Base-by-base conservation (phyloP, 1,140 invertebrate genomes). In the Arctopsyche grandis region DNA sequence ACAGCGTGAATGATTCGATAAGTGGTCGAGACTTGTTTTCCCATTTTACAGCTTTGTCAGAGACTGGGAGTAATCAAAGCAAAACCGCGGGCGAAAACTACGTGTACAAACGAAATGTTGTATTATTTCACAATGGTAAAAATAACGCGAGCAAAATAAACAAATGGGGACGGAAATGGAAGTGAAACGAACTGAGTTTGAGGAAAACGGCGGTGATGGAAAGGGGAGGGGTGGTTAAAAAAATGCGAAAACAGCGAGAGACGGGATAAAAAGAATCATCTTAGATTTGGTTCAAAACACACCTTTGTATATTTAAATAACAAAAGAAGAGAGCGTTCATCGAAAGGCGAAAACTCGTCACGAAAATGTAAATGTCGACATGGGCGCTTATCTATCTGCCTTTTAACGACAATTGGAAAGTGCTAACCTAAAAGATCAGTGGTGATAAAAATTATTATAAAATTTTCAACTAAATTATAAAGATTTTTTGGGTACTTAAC, bases 301-400 rank as follows among this genome's bases (percentile, higher is more conserved):
- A 60, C 58, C 58, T 60, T 60, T 24, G 58, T 24, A 66, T 22
- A 66, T 66, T 66, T 66, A 29, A 66, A 66, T 66, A 66, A 66
- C 63, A 66, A 66, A 66, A 66, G 63, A 60, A 10, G 16, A 60
- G 24, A 66, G 24, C 63, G 63, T 66, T 22, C 21, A 66, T 66
- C 9, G 24, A 66, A 26, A 52, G 10, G 48, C 48, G 48, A 52
- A 52, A 52, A 10, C 48, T 52, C 48, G 48, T 52, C 16, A 52
- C 10, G 48, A 12, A 52, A 52, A 52, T 52, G 48, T 52, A 52
- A 52, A 52, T 52, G 10, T 52, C 48, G 48, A 12, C 12, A 52
- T 14, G 3, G 4, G 12, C 48, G 16, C 48, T 52, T 52, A 52
- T 46, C 5, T 46, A 46, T 52, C 10, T 4, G 29, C 29, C 7